Evolutionary conservation across 2,888 invertebrate species (phyloP).

Genomic region (Xestia ashworthii): DNA sequence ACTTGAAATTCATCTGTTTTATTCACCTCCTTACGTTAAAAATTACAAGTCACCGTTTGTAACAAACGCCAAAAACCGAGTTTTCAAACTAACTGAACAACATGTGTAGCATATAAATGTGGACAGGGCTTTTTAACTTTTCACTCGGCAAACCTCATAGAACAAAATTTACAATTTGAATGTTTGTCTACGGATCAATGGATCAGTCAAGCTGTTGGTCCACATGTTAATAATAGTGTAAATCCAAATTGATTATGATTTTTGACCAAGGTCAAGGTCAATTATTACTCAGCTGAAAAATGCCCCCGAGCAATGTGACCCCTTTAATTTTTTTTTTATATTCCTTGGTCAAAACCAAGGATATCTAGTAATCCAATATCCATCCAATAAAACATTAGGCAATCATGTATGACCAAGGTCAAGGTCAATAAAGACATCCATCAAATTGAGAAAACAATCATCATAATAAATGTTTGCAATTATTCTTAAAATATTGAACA

Average conservation of each 20-base stretch:
- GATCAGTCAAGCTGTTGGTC: not conserved
- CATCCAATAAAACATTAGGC: not conserved
- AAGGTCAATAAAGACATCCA: not conserved
- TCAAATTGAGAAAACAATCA: not conserved
- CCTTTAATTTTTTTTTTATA: not conserved
- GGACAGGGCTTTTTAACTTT: not conserved
- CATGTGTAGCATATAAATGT: not conserved
- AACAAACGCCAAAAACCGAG: not conserved
- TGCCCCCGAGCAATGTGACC: not conserved
- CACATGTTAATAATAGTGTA: not conserved
- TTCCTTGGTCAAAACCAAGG: not conserved
- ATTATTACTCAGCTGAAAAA: not conserved
- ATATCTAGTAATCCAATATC: not conserved
- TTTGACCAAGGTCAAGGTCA: not conserved
- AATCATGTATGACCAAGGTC: not conserved
- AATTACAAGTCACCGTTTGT: not conserved
- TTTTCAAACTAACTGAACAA: not conserved
- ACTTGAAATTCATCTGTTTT: slow-evolving; percentile 75
- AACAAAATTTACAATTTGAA: not conserved
- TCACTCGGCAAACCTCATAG: not conserved
- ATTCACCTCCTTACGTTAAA: slow-evolving; percentile 53
- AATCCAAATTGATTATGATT: not conserved
- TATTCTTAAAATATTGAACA: not conserved
- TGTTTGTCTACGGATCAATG: not conserved
- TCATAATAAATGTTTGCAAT: not conserved